Evolutionary conservation across 2,797 vertebrate genomes (phyloP), one percentile per base, ranked within the genome.

Genomic region (Scyliorhinus canicula): DNA sequence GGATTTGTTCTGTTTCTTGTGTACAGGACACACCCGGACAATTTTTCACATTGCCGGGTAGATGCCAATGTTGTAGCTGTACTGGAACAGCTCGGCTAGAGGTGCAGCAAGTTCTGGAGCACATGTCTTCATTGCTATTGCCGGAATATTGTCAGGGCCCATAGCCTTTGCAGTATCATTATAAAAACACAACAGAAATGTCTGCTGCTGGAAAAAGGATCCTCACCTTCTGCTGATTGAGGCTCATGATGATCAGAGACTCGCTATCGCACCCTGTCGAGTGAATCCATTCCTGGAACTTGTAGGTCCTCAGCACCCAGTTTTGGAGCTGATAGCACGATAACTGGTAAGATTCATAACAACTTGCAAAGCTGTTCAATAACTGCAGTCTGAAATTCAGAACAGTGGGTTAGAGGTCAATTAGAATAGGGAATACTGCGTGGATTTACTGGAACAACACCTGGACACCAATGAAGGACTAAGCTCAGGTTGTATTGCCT

Each of bases 171-270:
- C n/a, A n/a, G 40, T 21, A 65, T 19, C 63, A 65, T 63, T 3
- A 63, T 65, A 24, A 65, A 65, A 65, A 21, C 63, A 65, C 63
- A 19, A 47, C 9, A 2, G 31, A 93, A n/a, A n/a, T 40, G 21
- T 11, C 21, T 93, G 55, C 60, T 60, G 35, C 3, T 9, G 11
- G 9, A 1, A 26, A 40, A 11, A 65, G 8, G 1, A 3, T 2
- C 40, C 55, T 63, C 60, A 93, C 90, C 90, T 67, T 93, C 63
- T 93, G 60, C n/a, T 93, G 60, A 9, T 40, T 55, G 90, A 93
- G 90, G n/a, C 44, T 93, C 40, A 4, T 28, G 16, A 67, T 63
- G 55, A 93, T 67, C 90, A 93, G 60, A 26, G 7, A 12, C 19
- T 65, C 11, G 24, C 1, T 67, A 21, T 93, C 90, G 4, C 90